phyloP scores from a whole-genome alignment of 2,888 invertebrate species.

The Pelosia muscerda region DNA sequence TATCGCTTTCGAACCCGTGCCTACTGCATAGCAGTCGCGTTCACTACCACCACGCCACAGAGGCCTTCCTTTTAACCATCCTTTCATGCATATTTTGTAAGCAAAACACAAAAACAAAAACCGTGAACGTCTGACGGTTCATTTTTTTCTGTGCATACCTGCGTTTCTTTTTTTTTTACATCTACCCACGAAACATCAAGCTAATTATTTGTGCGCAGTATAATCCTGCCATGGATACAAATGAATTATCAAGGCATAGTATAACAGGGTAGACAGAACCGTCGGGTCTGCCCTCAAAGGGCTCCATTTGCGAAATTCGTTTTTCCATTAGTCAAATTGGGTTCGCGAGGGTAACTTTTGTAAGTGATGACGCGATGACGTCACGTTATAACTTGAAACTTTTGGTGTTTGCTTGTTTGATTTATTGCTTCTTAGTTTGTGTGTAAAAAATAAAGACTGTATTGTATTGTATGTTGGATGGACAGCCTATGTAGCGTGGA shows the following conservation, averaged over 20 bases:
- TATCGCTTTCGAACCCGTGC: no score
- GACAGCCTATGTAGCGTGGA: no score
- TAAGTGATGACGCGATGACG: conserved; percentile 31
- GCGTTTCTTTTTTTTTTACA: not conserved
- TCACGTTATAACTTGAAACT: conserved; percentile 22
- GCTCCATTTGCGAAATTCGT: conserved; percentile 63
- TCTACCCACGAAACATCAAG: conserved; percentile 22
- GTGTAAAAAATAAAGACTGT: not conserved
- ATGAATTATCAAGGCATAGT: conserved; percentile 51
- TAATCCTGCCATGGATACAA: conserved; percentile 39
- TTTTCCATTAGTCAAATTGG: conserved; percentile 67
- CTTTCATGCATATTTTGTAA: no score
- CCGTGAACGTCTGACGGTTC: no score
- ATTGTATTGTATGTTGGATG: no score
- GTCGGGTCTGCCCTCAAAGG: conserved; percentile 52
- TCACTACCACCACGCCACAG: no score
- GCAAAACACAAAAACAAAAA: no score
- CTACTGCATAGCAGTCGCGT: no score
- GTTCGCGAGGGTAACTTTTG: conserved; percentile 37
- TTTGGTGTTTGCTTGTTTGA: conserved; percentile 19
- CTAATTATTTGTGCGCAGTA: conserved; percentile 34
- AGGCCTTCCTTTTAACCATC: no score
- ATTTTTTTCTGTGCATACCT: no score
- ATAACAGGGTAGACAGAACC: conserved; percentile 21
- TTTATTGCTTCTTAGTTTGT: not conserved